Evolutionary conservation across 2,797 vertebrate species (phyloP), one percentile per base, ranked within the genome.

Genomic region (Cetoscarus ocellatus): DNA sequence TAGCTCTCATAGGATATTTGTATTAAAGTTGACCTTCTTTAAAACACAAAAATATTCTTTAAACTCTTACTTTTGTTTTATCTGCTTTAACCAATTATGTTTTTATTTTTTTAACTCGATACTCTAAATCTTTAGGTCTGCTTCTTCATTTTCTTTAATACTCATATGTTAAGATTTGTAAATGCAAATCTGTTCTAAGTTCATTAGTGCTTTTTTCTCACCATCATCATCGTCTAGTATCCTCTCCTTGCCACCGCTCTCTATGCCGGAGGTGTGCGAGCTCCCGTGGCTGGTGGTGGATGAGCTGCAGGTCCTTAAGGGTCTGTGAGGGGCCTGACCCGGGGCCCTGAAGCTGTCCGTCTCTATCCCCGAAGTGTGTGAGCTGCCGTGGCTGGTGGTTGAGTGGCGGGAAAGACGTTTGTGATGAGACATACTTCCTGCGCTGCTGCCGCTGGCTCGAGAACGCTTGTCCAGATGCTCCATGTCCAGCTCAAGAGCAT

Each of bases 211-310:
- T 27, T 27, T 27, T 27, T 27, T 27, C 27, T 49, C 60, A 43
- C 84, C 87, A 98, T 97, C 97, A 0, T 99, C 97, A 40, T 99
- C 97, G 47, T 98, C 98, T 15, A 99, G 95, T 62, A 96, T 92
- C 6, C 96, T 94, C 76, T 99, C 98, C 85, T 99, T 98, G 67
- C 96, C 96, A 0, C 97, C 94, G 49, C 97, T 99, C 92, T 98
- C 98, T 42, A 98, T 95, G 11, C 98, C 98, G 0, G 98, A 99
- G n/a, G 97, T 98, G 93, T 97, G 96, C 0, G 98, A 99, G 93
- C 97, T 99, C 72, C 96, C 96, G 0, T 98, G 97, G 91, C 97
- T 98, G 78, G 96, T 96, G 68, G 96, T 97, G 66, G 97, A 99
- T 48, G 96, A 99, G 89, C 95, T 97, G 94, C 97, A 98, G 56